Conservation (phyloP, 1,140 invertebrate species). For the Drosophila pseudoananassae region DNA sequence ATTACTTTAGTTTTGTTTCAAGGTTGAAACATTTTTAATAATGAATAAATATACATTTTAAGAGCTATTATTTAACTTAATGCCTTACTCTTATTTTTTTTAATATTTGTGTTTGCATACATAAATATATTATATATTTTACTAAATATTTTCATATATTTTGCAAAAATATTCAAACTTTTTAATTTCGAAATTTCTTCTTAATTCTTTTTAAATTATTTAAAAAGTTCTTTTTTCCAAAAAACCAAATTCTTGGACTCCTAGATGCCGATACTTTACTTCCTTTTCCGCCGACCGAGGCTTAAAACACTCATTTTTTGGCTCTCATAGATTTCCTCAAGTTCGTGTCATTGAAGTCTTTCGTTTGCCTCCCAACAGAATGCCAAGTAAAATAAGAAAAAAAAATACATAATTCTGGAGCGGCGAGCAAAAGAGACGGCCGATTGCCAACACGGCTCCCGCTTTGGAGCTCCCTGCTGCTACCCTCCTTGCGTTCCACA, state of each 20-base stretch:
- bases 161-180: no score
- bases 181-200: not conserved
- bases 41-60: no score
- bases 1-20: no score
- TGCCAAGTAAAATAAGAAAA: not conserved
- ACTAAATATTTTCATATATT: not conserved
- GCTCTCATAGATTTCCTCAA: conserved; percentile 10
- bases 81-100: no score
- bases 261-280: not conserved
- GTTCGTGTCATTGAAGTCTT: conserved; percentile 55
- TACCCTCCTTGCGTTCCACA: not conserved
- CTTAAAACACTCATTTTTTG: not conserved
- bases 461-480: not conserved
- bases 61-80: no score
- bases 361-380: conserved; percentile 21
- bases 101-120: no score
- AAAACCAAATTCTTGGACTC: not conserved
- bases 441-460: conserved; percentile 10
- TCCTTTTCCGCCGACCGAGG: not conserved
- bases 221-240: not conserved
- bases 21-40: no score
- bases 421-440: conserved; percentile 4
- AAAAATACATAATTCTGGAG: conserved; percentile 7
- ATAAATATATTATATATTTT: not conserved
- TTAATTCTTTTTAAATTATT: not conserved